A percentile compares a stretch with the other conserved stretches of the same genome.
phyloP scores from a whole-genome alignment of 2,113 vertebrate species.

The Setophaga petechia region DNA sequence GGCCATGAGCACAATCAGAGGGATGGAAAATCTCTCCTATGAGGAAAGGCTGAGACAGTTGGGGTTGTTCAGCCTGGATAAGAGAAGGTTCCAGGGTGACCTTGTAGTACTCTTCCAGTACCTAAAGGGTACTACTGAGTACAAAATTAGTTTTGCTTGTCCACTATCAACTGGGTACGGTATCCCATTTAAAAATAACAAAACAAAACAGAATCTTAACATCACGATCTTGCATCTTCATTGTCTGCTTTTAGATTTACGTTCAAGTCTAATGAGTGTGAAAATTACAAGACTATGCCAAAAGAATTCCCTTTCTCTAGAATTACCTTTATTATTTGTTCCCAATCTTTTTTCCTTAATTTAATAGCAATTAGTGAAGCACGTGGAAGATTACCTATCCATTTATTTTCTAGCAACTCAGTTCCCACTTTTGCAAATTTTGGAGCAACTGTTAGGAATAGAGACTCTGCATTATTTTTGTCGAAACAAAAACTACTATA shows the following conservation, averaged over 20 bases:
- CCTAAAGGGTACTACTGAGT: background rate
- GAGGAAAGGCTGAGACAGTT: background rate
- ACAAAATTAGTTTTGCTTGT: background rate
- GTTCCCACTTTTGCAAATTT: background rate
- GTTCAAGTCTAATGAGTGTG: background rate
- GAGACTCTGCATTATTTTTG: background rate
- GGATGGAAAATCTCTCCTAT: background rate
- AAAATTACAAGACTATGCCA: background rate
- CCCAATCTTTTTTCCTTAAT: background rate
- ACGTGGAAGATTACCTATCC: background rate
- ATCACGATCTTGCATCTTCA: background rate
- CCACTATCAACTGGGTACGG: background rate
- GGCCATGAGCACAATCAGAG: background rate
- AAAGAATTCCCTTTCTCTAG: background rate
- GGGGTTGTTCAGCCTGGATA: background rate
- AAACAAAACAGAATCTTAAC: background rate
- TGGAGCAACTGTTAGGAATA: background rate
- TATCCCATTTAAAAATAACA: background rate
- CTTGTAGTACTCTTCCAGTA: background rate
- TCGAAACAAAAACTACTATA: background rate
- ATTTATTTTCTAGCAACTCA: background rate
- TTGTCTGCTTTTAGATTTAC: background rate
- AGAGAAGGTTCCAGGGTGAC: background rate
- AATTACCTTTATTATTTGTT: background rate
- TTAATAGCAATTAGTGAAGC: background rate